Conservation (phyloP, 2,797 vertebrate genomes). For the Helicolenus hilgendorfi region DNA sequence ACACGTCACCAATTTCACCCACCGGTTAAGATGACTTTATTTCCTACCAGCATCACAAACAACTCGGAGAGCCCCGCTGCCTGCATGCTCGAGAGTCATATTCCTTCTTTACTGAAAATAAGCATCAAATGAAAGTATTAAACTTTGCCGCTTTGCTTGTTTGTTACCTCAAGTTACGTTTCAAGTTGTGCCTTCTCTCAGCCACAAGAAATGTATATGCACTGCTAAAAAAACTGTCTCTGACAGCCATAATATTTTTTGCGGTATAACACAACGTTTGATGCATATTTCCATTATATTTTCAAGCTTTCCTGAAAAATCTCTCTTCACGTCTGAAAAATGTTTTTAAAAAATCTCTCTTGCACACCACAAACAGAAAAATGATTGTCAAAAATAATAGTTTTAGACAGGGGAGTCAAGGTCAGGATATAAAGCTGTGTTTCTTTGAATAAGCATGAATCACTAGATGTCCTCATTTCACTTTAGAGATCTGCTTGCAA, state of each 20-base stretch:
- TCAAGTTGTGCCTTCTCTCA: not conserved
- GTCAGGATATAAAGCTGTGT: not conserved
- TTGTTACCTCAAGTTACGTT: slow-evolving; percentile 18
- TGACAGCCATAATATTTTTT: not conserved
- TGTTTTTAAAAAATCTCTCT: not conserved
- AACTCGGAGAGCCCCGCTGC: not conserved
- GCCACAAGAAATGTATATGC: not conserved
- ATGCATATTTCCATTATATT: slow-evolving; percentile 18
- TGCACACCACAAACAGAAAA: not conserved
- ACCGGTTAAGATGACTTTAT: slow-evolving; percentile 36
- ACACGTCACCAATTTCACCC: not conserved
- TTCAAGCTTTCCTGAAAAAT: slow-evolving; percentile 2
- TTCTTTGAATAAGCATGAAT: slow-evolving; percentile 25
- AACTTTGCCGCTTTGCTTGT: not conserved
- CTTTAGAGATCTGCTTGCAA: not conserved
- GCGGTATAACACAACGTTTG: not conserved
- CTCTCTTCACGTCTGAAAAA: not conserved
- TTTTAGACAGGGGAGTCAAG: not conserved
- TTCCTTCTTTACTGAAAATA: slow-evolving; percentile 10
- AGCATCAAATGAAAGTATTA: slow-evolving; percentile 15
- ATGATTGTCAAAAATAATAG: not conserved
- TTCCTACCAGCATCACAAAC: slow-evolving; percentile 9
- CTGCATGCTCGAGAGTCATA: slow-evolving; percentile 4
- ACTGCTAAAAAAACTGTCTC: not conserved
- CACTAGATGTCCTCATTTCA: slow-evolving; percentile 1